Conservation (phyloP, 2,113 vertebrate species). For the Ageneiosus marmoratus region DNA sequence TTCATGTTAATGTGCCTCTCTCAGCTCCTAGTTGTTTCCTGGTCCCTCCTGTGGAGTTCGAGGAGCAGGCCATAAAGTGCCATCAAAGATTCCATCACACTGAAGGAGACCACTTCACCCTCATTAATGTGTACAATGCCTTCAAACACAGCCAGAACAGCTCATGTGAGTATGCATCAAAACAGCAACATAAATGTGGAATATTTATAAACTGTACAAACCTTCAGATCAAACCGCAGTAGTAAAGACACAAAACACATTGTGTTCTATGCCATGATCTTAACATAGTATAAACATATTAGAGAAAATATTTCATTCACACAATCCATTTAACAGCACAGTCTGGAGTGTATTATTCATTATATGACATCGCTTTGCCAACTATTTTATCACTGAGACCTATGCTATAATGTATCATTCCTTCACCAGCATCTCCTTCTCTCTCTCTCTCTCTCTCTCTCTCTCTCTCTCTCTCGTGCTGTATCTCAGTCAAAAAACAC, state of each 20-base stretch:
- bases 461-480: background rate
- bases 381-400: background rate
- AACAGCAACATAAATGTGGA: background rate
- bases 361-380: background rate
- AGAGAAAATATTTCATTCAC: background rate
- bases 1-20: background rate
- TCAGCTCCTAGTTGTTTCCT: conserved; percentile 83
- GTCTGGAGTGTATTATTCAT: background rate
- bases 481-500: too few relatives aligned
- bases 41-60: conserved; percentile 65
- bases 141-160: conserved; percentile 74
- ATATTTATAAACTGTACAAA: background rate
- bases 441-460: too few relatives aligned
- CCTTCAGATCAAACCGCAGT: background rate
- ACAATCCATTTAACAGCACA: background rate
- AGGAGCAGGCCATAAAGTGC: conserved; percentile 70
- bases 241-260: background rate
- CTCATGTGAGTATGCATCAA: conserved; percentile 58
- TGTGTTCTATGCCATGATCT: background rate
- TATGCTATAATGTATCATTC: too few relatives aligned
- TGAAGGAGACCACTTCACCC: conserved; percentile 87
- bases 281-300: background rate
- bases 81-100: conserved; percentile 81
- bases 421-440: too few relatives aligned
- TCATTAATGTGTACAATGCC: conserved; percentile 85